Base-by-base conservation (phyloP, 2,888 invertebrate species). In the Tetramorium bicarinatum region DNA sequence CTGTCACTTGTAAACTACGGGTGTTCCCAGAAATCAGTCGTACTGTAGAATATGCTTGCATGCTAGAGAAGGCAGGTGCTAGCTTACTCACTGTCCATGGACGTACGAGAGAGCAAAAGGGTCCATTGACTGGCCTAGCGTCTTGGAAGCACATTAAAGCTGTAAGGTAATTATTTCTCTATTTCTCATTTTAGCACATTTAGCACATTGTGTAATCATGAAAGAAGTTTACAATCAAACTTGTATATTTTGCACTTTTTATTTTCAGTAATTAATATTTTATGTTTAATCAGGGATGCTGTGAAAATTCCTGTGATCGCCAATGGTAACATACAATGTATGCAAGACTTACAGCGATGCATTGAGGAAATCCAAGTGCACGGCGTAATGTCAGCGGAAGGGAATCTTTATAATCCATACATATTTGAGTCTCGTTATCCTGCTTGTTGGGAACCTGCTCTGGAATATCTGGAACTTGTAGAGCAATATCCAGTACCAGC, bases 1-100 rank as follows among this genome's bases (percentile, higher is more conserved):
- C 99, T 59, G 97, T 99, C n/a, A 99, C 99, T 21, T 99, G 99
- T 95, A 99, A 99, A 96, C 97, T 99, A 69, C 96, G 99, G 90
- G 96, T 99, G 86, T 99, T 99, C 95, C 97, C 98, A 80, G 97
- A 97, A 92, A 95, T 98, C 66, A 96, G 97, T 64, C 98, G 97
- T 94, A 99, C 99, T 0, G 96, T 99, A 25, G 95, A 97, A 83
- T 99, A 99, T 96, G 99, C 99, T 6, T 96, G 97, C 95, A 98
- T 99, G 98, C 95, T 99, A 87, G 99, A 99, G 95, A 95, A 96
- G n/a, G 98, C 99, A 72, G 99, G 99, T 44, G 98, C 98, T 93
- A 97, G 97, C 95, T 95, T 99, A 93, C 95, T 99, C 49, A 99
- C 99, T 9, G 98, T 99, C 34, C 99, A 99, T 95, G 99, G 99